Evolutionary conservation across 2,888 invertebrate genomes (phyloP).

Genomic region (Drosophila pegasa): DNA sequence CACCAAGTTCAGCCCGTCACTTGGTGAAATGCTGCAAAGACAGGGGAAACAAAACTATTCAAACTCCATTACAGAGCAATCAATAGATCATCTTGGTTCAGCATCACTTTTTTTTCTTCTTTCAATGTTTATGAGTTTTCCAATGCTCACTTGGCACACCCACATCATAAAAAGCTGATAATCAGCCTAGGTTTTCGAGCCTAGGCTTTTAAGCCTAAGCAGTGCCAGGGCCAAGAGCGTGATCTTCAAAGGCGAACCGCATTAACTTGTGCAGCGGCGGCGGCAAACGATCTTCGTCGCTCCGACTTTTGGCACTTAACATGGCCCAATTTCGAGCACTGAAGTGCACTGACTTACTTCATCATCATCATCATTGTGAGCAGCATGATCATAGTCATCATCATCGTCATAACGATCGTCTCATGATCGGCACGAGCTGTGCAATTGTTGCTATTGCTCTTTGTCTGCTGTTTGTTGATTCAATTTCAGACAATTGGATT

Average conservation of each 20-base stretch:
- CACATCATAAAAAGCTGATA: constrained; percentile 42
- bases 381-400: constrained; percentile 28
- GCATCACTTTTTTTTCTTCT: neutral
- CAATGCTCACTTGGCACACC: constrained; percentile 42
- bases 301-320: constrained; percentile 70
- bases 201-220: constrained; percentile 62
- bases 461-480: constrained; percentile 48
- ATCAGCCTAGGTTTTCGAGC: constrained; percentile 39
- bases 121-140: constrained; percentile 14
- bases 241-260: constrained; percentile 64
- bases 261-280: constrained; percentile 46
- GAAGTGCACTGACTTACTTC: constrained; percentile 71
- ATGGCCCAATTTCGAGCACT: constrained; percentile 73
- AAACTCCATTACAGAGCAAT: neutral
- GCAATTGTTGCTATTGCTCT: constrained; percentile 37
- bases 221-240: constrained; percentile 70
- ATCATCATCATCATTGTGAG: constrained; percentile 46
- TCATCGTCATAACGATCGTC: constrained; percentile 28
- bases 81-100: constrained; percentile 16
- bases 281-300: constrained; percentile 34
- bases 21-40: constrained; percentile 1
- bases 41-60: neutral
- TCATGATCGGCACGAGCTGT: constrained; percentile 66
- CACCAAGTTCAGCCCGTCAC: neutral
- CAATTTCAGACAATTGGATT: constrained; percentile 62